Base-by-base conservation (phyloP, 1,140 invertebrate genomes). In the Procambarus clarkii region DNA sequence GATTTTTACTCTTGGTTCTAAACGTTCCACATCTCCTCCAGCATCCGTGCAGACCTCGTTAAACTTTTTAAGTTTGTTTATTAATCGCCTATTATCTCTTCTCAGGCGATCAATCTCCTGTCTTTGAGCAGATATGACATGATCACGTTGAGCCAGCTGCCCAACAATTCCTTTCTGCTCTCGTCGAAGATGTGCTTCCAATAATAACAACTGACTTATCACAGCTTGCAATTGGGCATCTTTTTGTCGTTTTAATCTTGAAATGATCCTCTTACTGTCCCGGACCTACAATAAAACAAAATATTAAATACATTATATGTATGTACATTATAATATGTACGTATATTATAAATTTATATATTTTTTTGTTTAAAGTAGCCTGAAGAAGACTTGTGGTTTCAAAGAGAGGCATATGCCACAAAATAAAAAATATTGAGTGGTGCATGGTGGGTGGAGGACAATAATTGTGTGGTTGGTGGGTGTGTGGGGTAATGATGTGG, bases 91-190 rank as follows among this genome's bases (percentile, higher is more conserved):
- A 79, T 93, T 93, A 78, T 93, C 92, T 58, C 90, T 60, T 69
- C 92, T 79, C 85, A 98, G 94, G 11, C 95, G 96, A 93, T 97
- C 96, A 78, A 98, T 98, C 77, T 97, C 96, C 94, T 96, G 96
- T 93, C 98, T 97, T 94, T 97, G 97, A 50, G 96, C 95, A 89
- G 96, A 95, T 77, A 98, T 98, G 81, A 97, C 96, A 21, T 96
- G 95, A 93, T 98, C 97, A 82, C 97, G 95, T 87, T 97, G 95
- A 60, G 96, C 96, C 48, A 98, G 94, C 94, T 97, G 96, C 71
- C 95, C 96, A 79, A 96, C 95, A 93, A 98, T 97, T 93, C 98
- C 97, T 93, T 97, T 97, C 94, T 98, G 97, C 94, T 98, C 98
- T 84, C 97, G 96, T 92, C 97, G 97, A 76, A 98, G 95, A 4